A percentile compares a stretch with the other conserved stretches of the same genome.
Evolutionary conservation across 2,888 invertebrate species (phyloP).

Genomic region (Euplexia lucipara): DNA sequence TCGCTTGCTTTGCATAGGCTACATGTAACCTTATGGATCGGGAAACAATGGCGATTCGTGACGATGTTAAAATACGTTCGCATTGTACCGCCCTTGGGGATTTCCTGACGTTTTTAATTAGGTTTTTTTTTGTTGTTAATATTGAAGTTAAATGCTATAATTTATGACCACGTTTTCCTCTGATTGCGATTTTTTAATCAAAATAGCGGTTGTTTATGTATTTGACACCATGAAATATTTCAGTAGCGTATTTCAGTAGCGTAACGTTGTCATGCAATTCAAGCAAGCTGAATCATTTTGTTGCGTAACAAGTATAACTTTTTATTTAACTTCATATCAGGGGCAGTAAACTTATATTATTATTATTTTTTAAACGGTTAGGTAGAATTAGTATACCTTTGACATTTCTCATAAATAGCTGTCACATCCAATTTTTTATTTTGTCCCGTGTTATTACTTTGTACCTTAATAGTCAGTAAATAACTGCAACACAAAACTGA

Average conservation of each 20-base stretch:
- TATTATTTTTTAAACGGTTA: background rate
- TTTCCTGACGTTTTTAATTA: slow-evolving; percentile 12
- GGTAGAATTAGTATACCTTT: slow-evolving; percentile 6
- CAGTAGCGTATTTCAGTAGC: slow-evolving; percentile 7
- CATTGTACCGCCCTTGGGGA: slow-evolving; percentile 5
- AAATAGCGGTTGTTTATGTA: background rate
- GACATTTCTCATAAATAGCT: slow-evolving; percentile 31
- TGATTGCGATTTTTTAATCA: slow-evolving; percentile 2
- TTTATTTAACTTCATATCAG: slow-evolving; percentile 4
- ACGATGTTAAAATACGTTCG: slow-evolving; percentile 18
- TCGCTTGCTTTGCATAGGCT: slow-evolving; percentile 79
- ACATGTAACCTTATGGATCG: slow-evolving; percentile 59
- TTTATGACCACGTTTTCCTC: slow-evolving; percentile 27
- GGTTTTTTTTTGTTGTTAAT: slow-evolving; percentile 2
- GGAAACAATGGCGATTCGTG: slow-evolving; percentile 42
- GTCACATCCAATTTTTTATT: slow-evolving; percentile 16
- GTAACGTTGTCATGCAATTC: slow-evolving; percentile 20
- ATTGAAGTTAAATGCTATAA: background rate
- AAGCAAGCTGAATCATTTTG: slow-evolving; percentile 5
- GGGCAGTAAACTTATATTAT: background rate
- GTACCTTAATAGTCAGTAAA: slow-evolving; percentile 50
- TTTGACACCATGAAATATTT: slow-evolving; percentile 3
- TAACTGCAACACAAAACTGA: slow-evolving; percentile 62
- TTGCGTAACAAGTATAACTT: background rate
- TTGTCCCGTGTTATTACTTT: slow-evolving; percentile 29